Conservation (phyloP, 2,113 vertebrate species). For the Forbesichthys agassizii region DNA sequence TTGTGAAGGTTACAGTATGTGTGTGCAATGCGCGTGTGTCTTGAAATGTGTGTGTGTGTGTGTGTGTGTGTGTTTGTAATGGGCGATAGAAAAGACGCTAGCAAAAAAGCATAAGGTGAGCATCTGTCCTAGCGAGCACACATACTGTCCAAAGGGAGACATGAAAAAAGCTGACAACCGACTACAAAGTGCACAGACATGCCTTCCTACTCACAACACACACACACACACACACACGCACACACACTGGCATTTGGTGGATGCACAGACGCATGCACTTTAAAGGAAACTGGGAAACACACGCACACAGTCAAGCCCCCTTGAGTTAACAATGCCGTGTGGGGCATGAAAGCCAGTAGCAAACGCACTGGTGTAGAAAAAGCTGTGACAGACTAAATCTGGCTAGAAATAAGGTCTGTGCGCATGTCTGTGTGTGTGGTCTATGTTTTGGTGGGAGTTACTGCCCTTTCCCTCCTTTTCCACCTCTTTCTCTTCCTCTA, state of each 20-base stretch:
- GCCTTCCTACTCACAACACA: constrained; percentile 13
- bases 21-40: too few species aligned
- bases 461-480: constrained; percentile 12
- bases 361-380: constrained; percentile 39
- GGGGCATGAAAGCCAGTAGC: constrained; percentile 41
- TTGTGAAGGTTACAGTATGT: too few species aligned
- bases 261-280: constrained; percentile 18
- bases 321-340: constrained; percentile 46
- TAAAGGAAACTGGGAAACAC: constrained; percentile 5
- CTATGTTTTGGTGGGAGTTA: constrained; percentile 1
- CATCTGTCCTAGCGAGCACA: constrained; percentile 51
- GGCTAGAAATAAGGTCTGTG: constrained; percentile 40
- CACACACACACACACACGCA: not conserved
- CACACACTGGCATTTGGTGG: not conserved
- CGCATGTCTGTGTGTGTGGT: not conserved
- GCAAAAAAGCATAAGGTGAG: constrained; percentile 44
- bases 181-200: constrained; percentile 16
- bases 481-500: not conserved
- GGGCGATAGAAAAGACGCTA: constrained; percentile 26
- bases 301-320: constrained; percentile 30
- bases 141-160: constrained; percentile 31
- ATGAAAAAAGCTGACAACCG: constrained; percentile 26
- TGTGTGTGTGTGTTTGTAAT: too few species aligned
- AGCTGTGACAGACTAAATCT: constrained; percentile 61
- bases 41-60: too few species aligned